phyloP scores from a whole-genome alignment of 1,140 invertebrate species.

The Meloidogyne chitwoodi region DNA sequence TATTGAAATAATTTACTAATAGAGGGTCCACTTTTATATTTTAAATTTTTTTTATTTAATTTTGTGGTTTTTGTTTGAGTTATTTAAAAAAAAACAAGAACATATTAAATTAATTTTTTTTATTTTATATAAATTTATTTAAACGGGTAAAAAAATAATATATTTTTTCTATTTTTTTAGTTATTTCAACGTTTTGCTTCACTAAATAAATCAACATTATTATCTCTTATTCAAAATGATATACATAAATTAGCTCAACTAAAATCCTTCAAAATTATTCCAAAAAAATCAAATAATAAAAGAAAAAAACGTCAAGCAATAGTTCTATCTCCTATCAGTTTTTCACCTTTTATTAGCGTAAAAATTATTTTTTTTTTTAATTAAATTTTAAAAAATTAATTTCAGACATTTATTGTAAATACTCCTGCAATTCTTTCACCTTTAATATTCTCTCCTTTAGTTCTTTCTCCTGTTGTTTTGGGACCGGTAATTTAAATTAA shows the following conservation, averaged over 20 bases:
- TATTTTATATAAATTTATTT: too few relatives aligned
- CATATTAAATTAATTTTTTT: too few relatives aligned
- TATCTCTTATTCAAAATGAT: background rate
- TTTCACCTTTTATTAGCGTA: background rate
- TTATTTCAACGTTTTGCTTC: conserved; percentile 25
- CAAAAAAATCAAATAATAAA: conserved; percentile 7
- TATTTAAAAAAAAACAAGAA: too few relatives aligned
- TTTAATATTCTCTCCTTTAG: conserved; percentile 30
- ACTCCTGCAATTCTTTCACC: conserved; percentile 35
- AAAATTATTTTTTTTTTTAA: conserved; percentile 1
- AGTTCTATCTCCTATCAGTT: conserved; percentile 24
- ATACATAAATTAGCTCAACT: conserved; percentile 11
- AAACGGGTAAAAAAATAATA: background rate
- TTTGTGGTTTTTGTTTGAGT: too few relatives aligned
- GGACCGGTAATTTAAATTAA: conserved; percentile 37
- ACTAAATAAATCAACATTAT: background rate
- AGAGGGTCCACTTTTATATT: too few relatives aligned
- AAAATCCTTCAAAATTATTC: conserved; percentile 17
- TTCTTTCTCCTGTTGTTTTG: conserved; percentile 44
- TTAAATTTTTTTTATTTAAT: too few relatives aligned
- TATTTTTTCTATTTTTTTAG: background rate
- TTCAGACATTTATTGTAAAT: conserved; percentile 1
- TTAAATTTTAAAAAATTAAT: too few relatives aligned
- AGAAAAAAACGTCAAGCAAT: background rate
- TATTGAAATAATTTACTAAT: too few relatives aligned